A percentile compares a stretch with the other conserved stretches of the same genome.
Conservation (phyloP, 1,140 invertebrate genomes). For the Drosophila funebris region DNA sequence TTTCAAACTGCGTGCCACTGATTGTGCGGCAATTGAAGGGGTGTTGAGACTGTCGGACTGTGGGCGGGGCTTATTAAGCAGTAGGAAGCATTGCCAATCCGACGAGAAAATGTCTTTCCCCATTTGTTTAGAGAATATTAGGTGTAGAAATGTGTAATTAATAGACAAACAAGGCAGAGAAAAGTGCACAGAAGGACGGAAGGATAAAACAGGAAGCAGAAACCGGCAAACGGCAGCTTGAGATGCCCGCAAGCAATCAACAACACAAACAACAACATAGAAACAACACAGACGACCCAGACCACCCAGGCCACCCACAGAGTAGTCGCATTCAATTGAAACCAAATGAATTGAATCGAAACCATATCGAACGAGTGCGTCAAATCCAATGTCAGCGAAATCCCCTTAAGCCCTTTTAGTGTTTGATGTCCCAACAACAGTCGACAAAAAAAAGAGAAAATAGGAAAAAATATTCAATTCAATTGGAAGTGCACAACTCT, state of each 20-base stretch:
- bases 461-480: constrained; percentile 6
- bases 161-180: constrained; percentile 56
- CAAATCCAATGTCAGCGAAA: constrained; percentile 39
- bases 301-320: constrained; percentile 12
- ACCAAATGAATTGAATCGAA: constrained; percentile 72
- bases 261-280: constrained; percentile 33
- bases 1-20: constrained; percentile 44
- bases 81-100: constrained; percentile 36
- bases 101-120: constrained; percentile 5
- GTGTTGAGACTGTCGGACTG: constrained; percentile 1
- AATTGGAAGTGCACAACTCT: constrained; percentile 3
- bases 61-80: constrained; percentile 54
- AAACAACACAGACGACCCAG: constrained; percentile 32
- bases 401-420: constrained; percentile 61
- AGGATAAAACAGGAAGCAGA: constrained; percentile 28
- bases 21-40: constrained; percentile 24
- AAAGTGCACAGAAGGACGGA: constrained; percentile 19
- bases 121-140: neutral
- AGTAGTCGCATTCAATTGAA: constrained; percentile 57
- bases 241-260: constrained; percentile 32
- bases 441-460: constrained; percentile 5
- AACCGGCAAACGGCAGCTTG: constrained; percentile 17
- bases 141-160: constrained; percentile 65
- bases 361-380: constrained; percentile 44
- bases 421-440: constrained; percentile 53